phyloP scores from a whole-genome alignment of 2,888 invertebrate genomes.

The Salpingus planirostris region DNA sequence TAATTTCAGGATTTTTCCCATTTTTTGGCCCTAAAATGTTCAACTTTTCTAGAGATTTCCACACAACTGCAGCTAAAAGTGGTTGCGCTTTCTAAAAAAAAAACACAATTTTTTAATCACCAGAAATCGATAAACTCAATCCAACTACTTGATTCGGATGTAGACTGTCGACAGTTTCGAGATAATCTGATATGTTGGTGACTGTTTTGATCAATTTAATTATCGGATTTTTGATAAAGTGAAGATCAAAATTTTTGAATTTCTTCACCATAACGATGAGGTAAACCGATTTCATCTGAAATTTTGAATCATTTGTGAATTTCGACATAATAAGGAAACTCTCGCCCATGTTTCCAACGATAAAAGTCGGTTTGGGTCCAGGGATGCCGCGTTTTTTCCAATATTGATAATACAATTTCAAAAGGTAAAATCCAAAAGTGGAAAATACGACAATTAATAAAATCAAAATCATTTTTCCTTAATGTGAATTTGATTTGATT shows the following conservation, averaged over 20 bases:
- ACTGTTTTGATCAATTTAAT: constrained; percentile 21
- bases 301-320: too few relatives aligned
- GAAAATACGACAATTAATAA: too few relatives aligned
- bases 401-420: constrained; percentile 3
- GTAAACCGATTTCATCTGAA: too few relatives aligned
- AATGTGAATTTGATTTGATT: too few relatives aligned
- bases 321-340: constrained; percentile 18
- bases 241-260: constrained; percentile 24
- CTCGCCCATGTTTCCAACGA: constrained; percentile 22
- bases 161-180: constrained; percentile 31
- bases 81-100: constrained; percentile 24
- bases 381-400: constrained; percentile 26
- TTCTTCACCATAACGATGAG: constrained; percentile 20
- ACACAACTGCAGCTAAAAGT: constrained; percentile 25
- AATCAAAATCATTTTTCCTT: too few relatives aligned
- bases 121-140: not conserved
- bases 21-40: constrained; percentile 38
- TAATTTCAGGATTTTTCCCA: constrained; percentile 36
- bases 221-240: constrained; percentile 24
- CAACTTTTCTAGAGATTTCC: constrained; percentile 23
- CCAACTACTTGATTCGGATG: constrained; percentile 31
- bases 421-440: not conserved
- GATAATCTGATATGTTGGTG: constrained; percentile 24
- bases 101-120: not conserved
- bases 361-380: constrained; percentile 19